Percentiles rank a stretch among this genome's conserved stretches.
phyloP scores from a whole-genome alignment of 2,113 vertebrate species.

The Salvelinus alpinus region DNA sequence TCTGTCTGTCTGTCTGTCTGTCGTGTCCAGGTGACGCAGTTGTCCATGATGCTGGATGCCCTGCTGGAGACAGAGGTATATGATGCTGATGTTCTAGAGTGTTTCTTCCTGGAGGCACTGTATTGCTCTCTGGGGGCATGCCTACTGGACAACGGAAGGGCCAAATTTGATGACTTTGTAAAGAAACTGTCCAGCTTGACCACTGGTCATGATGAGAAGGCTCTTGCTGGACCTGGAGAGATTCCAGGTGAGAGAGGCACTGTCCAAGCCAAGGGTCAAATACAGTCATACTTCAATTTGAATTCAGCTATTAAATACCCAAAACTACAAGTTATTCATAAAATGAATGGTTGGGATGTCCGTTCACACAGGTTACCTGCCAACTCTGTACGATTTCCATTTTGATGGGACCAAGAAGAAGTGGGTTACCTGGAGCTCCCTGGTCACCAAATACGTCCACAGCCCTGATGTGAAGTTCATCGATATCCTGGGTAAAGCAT shows the following conservation, averaged over 20 bases:
- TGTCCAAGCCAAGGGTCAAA: background rate
- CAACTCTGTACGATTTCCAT: constrained; percentile 92
- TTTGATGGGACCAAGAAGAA: constrained; percentile 77
- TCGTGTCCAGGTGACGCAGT: constrained; percentile 81
- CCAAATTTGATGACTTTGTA: constrained; percentile 82
- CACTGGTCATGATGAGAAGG: constrained; percentile 62
- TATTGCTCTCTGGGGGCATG: constrained; percentile 88
- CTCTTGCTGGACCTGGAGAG: constrained; percentile 81
- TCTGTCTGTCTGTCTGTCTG: background rate
- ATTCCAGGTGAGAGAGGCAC: constrained; percentile 81
- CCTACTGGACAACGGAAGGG: constrained; percentile 78
- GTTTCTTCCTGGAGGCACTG: constrained; percentile 90
- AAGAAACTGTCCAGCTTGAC: constrained; percentile 82
- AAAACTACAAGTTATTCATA: background rate
- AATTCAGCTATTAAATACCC: background rate
- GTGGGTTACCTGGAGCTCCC: constrained; percentile 87
- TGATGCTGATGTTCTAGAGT: constrained; percentile 78
- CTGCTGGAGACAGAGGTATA: constrained; percentile 71
- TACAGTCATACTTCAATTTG: background rate
- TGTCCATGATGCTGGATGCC: constrained; percentile 83
- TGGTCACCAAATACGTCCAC: constrained; percentile 87
- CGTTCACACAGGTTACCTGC: constrained; percentile 78
- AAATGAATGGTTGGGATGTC: background rate
- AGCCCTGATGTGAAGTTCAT: constrained; percentile 78
- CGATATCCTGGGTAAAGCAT: constrained; percentile 85